These are phyloP conservation scores for Thymelicus acteon DNA, from an alignment of 2,888 invertebrate species.

Conservation along the genomic window DNA sequence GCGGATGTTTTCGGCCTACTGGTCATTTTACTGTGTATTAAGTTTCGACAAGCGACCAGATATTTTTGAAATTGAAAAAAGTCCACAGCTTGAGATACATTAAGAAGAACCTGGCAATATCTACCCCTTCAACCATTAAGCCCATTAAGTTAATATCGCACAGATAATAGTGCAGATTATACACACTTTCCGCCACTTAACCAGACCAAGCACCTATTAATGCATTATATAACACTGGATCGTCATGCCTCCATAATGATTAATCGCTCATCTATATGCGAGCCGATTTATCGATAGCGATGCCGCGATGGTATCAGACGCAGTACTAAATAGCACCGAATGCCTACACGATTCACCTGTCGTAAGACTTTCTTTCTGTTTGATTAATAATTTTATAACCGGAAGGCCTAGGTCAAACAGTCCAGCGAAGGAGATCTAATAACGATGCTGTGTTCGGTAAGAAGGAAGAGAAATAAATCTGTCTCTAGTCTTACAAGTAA, in stretches of 20 bases:
- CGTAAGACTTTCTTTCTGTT: constrained; percentile 16
- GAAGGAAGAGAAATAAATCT: too few relatives aligned
- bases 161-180: constrained; percentile 16
- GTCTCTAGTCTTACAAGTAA: too few relatives aligned
- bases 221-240: constrained; percentile 33
- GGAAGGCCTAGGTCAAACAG: neutral
- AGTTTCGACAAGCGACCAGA: constrained; percentile 18
- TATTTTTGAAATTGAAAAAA: constrained; percentile 22
- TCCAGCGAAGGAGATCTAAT: too few relatives aligned
- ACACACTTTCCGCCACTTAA: constrained; percentile 28
- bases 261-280: constrained; percentile 36
- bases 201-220: constrained; percentile 22
- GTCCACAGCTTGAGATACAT: constrained; percentile 10
- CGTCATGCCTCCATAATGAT: constrained; percentile 28
- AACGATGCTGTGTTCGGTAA: too few relatives aligned
- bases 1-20: constrained; percentile 28
- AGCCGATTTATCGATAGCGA: constrained; percentile 29
- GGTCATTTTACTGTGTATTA: constrained; percentile 27
- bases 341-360: constrained; percentile 31
- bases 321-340: constrained; percentile 7
- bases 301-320: constrained; percentile 21
- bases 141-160: constrained; percentile 22
- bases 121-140: neutral
- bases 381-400: neutral
- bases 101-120: neutral